Evolutionary conservation across 30 jellyfish, hydroid and myxozoan genomes (phyloP).

Genomic region (Aurelia aurita complex sp. Pacific): DNA sequence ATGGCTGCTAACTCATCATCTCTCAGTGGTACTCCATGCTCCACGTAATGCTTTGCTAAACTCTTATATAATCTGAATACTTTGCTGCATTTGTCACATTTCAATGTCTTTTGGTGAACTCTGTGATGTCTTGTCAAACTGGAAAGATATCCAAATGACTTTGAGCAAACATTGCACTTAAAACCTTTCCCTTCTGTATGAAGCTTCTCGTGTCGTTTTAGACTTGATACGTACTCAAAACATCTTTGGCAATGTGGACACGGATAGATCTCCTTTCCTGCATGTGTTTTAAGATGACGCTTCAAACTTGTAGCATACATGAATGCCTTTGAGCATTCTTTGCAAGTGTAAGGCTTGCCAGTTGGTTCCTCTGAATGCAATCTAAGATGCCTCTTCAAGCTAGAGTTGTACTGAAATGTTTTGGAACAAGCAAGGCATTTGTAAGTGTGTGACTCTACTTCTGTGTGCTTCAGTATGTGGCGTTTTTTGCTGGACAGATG

Average conservation of each 20-base stretch:
- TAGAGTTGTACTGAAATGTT: conserved; percentile 70
- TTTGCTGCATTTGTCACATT: conserved; percentile 61
- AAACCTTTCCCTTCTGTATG: conserved; percentile 78
- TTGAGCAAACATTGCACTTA: conserved; percentile 54
- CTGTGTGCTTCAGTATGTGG: conserved; percentile 68
- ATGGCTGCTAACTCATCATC: conserved; percentile 46
- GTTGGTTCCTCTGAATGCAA: conserved; percentile 67
- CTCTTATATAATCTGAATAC: conserved; percentile 56
- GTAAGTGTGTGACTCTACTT: conserved; percentile 34
- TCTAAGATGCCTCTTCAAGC: conserved; percentile 73
- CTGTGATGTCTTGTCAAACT: conserved; percentile 73
- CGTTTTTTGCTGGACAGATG: conserved; percentile 73
- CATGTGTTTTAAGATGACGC: conserved; percentile 64
- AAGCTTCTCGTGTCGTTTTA: conserved; percentile 70
- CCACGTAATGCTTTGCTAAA: conserved; percentile 56
- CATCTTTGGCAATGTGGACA: conserved; percentile 74
- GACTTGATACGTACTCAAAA: conserved; percentile 69
- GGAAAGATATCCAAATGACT: conserved; percentile 73
- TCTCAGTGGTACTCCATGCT: conserved; percentile 46
- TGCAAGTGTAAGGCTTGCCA: conserved; percentile 68
- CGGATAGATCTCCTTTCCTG: conserved; percentile 63
- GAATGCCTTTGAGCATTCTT: conserved; percentile 64
- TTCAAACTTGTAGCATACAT: conserved; percentile 76
- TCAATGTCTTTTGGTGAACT: conserved; percentile 47
- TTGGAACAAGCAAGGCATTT: conserved; percentile 70